Percentiles rank a stretch among this genome's conserved stretches.
These are phyloP conservation scores for Polydrusus pterygomalis DNA, from an alignment of 2,888 invertebrate species.

Conservation along the genomic window DNA sequence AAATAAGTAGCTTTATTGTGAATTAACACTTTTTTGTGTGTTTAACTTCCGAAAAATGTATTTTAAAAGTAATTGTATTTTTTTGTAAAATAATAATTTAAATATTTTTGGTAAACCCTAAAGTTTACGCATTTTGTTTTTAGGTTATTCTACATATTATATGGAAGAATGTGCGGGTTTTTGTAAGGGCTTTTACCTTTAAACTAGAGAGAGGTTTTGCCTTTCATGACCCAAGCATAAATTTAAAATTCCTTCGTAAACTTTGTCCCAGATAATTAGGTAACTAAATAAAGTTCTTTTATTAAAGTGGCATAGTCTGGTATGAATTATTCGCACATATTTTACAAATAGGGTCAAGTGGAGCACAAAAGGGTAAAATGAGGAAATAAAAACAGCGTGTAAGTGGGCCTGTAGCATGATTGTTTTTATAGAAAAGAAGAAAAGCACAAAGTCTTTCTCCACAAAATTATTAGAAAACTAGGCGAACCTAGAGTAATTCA, in stretches of 20 bases:
- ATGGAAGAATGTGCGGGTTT: not conserved
- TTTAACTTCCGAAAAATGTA: too few relatives aligned
- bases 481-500: too few relatives aligned
- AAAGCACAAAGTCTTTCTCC: too few relatives aligned
- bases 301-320: constrained; percentile 36
- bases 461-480: too few relatives aligned
- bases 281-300: constrained; percentile 43
- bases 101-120: not conserved
- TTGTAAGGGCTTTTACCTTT: not conserved
- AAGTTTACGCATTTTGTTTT: not conserved
- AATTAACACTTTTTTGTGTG: too few relatives aligned
- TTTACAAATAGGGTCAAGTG: constrained; percentile 20
- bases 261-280: constrained; percentile 36
- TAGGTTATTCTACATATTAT: too few relatives aligned
- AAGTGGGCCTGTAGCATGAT: too few relatives aligned
- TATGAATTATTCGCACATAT: constrained; percentile 44
- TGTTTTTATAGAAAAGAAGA: too few relatives aligned
- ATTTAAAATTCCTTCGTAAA: constrained; percentile 39
- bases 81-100: not conserved
- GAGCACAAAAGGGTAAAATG: too few relatives aligned
- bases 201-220: not conserved
- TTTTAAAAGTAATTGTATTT: too few relatives aligned
- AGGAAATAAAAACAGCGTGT: too few relatives aligned
- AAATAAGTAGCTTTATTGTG: too few relatives aligned
- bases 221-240: not conserved